These are phyloP conservation scores for Paraplagusia blochii DNA, from an alignment of 2,113 vertebrate species.

Conservation along the genomic window DNA sequence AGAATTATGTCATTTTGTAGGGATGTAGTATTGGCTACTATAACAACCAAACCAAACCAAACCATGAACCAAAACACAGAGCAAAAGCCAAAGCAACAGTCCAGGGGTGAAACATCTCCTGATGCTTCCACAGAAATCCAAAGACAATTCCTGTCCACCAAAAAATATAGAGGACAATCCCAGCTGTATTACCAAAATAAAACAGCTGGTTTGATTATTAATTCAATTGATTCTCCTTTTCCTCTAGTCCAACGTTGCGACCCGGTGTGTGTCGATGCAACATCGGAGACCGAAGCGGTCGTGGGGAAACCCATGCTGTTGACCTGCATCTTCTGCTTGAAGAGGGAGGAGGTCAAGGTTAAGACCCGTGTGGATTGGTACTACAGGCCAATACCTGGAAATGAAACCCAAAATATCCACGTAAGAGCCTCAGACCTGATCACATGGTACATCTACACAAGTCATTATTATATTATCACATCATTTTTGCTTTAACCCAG, in stretches of 20 bases:
- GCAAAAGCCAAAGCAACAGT: too few species aligned
- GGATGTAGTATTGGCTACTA: too few species aligned
- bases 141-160: too few species aligned
- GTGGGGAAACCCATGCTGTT: conserved; percentile 85
- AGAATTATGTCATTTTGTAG: too few species aligned
- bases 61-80: too few species aligned
- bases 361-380: conserved; percentile 87
- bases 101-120: too few species aligned
- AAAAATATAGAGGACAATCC: too few species aligned
- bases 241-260: conserved; percentile 77
- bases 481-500: conserved; percentile 59
- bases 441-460: neutral
- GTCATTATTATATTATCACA: neutral
- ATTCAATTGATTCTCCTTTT: conserved; percentile 4
- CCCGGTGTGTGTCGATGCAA: conserved; percentile 89
- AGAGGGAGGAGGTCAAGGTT: conserved; percentile 87
- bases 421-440: conserved; percentile 70
- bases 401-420: conserved; percentile 7
- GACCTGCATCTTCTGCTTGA: conserved; percentile 93
- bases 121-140: neutral
- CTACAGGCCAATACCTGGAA: conserved; percentile 71
- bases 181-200: too few species aligned
- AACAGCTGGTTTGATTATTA: too few species aligned
- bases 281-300: conserved; percentile 86
- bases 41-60: too few species aligned